phyloP scores from a whole-genome alignment of 2,113 vertebrate species.

The Suricata suricatta region DNA sequence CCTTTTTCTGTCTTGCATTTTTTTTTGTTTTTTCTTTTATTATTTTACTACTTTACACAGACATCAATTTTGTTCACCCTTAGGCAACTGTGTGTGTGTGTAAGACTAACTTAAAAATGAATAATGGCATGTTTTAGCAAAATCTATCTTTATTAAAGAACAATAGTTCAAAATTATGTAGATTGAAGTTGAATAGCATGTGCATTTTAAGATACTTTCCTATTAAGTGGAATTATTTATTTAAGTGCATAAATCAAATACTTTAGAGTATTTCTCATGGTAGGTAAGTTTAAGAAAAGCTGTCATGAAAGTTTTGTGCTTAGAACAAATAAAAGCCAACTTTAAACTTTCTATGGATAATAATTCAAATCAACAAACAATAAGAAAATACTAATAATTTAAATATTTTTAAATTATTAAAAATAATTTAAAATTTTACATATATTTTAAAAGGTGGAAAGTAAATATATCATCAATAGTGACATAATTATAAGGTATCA shows the following conservation, averaged over 20 bases:
- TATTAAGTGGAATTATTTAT: constrained; percentile 7
- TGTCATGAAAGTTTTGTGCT: neutral
- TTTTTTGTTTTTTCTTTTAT: neutral
- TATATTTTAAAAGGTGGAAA: neutral
- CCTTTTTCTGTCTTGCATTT: neutral
- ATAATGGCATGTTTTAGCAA: neutral
- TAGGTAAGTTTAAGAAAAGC: neutral
- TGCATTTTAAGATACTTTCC: neutral
- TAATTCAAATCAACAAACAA: neutral
- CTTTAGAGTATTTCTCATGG: neutral
- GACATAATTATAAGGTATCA: neutral
- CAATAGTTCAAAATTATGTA: neutral
- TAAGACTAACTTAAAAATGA: constrained; percentile 40
- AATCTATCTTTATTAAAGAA: constrained; percentile 7
- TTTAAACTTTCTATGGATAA: neutral
- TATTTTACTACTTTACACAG: neutral
- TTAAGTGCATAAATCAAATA: constrained; percentile 31
- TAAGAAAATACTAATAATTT: neutral
- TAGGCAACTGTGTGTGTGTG: neutral
- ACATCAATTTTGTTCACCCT: neutral
- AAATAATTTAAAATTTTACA: neutral
- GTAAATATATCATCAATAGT: neutral
- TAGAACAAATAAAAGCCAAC: neutral
- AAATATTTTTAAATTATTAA: neutral
- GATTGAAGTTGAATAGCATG: neutral